Evolutionary conservation across 2,888 invertebrate species (phyloP).

Genomic region (Trisateles emortualis): DNA sequence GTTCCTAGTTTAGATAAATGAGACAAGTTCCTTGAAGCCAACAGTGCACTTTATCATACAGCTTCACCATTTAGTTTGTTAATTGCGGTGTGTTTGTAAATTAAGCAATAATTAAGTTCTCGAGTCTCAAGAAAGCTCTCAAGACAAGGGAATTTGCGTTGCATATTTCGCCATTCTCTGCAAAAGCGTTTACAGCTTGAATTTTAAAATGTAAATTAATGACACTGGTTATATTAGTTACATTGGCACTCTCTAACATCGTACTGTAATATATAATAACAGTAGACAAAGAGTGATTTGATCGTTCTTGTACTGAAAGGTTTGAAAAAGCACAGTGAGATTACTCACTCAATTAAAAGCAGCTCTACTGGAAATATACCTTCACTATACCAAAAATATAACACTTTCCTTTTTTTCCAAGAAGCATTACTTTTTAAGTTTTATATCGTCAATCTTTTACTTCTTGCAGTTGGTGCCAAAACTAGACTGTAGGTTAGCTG

Average conservation of each 20-base stretch:
- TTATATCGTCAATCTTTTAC: too few relatives aligned
- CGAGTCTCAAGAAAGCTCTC: not conserved
- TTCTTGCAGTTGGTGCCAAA: too few relatives aligned
- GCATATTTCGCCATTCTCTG: not conserved
- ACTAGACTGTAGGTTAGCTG: too few relatives aligned
- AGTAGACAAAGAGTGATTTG: too few relatives aligned
- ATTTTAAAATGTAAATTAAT: conserved; percentile 38
- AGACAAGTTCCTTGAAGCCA: not conserved
- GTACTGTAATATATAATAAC: too few relatives aligned
- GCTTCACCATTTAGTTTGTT: not conserved
- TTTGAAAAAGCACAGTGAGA: too few relatives aligned
- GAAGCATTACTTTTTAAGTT: too few relatives aligned
- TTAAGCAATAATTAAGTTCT: conserved; percentile 24
- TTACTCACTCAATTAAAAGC: too few relatives aligned
- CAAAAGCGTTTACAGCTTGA: conserved; percentile 20
- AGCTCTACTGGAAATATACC: too few relatives aligned
- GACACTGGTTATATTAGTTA: conserved; percentile 27
- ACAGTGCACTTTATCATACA: not conserved
- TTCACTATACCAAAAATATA: too few relatives aligned
- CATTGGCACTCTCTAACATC: not conserved
- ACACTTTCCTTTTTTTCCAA: too few relatives aligned
- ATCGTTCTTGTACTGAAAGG: too few relatives aligned
- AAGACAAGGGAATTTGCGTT: conserved; percentile 15
- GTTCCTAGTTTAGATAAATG: not conserved
- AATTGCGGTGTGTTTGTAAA: conserved; percentile 20